These are phyloP conservation scores for Periophthalmus modestus DNA, from an alignment of 2,113 vertebrate genomes.

Conservation along the genomic window DNA sequence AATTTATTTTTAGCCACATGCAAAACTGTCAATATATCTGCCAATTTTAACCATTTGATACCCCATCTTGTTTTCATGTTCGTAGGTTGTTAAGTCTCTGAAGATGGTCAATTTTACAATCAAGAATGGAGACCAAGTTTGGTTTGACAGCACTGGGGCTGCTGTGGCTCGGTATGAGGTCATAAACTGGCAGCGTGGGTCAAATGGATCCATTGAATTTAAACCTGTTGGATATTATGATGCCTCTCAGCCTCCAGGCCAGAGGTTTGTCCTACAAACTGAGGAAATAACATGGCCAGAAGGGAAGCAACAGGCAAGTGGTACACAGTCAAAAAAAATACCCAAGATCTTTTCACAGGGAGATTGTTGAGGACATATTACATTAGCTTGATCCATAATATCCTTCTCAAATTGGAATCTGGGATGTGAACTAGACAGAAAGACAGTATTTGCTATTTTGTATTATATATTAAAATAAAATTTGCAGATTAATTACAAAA, in stretches of 20 bases:
- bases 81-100: constrained; percentile 56
- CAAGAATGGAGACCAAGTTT: constrained; percentile 64
- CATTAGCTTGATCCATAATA: too few relatives aligned
- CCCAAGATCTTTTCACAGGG: not conserved
- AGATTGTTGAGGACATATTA: not conserved
- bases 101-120: constrained; percentile 69
- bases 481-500: too few relatives aligned
- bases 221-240: constrained; percentile 76
- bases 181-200: constrained; percentile 74
- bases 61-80: not conserved
- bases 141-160: constrained; percentile 74
- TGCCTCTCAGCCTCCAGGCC: constrained; percentile 62
- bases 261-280: constrained; percentile 63
- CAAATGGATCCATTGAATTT: constrained; percentile 61
- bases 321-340: not conserved
- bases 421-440: too few relatives aligned
- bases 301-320: constrained; percentile 48
- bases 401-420: too few relatives aligned
- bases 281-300: constrained; percentile 68
- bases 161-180: constrained; percentile 72
- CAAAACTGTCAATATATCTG: not conserved
- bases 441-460: too few relatives aligned
- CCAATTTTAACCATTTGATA: too few relatives aligned
- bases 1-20: not conserved
- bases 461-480: too few relatives aligned